phyloP scores from a whole-genome alignment of 2,113 vertebrate species.

The Pachyramphus minor region DNA sequence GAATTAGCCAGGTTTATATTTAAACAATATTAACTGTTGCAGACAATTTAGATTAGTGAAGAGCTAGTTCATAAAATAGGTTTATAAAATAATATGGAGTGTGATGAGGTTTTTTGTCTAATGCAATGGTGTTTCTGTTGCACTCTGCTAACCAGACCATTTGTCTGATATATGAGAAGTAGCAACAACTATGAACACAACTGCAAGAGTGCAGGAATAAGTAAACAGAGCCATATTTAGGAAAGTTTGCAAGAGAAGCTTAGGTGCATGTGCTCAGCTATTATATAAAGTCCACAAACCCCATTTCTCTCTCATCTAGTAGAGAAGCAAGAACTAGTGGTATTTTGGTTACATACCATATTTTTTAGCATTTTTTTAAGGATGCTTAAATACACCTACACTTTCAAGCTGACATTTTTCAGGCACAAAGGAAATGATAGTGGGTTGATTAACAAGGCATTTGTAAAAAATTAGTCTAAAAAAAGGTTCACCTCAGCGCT shows the following conservation, averaged over 20 bases:
- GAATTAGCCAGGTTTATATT: constrained; percentile 1
- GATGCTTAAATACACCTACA: neutral
- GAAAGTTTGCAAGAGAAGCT: neutral
- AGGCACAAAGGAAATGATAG: neutral
- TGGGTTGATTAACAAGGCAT: neutral
- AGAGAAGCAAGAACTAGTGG: neutral
- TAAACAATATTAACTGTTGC: neutral
- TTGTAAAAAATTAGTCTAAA: neutral
- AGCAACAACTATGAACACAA: neutral
- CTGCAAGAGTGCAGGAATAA: neutral
- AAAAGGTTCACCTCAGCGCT: neutral
- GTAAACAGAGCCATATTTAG: neutral
- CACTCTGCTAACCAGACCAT: neutral
- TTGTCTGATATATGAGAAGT: neutral
- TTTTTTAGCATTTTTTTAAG: neutral
- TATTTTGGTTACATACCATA: neutral
- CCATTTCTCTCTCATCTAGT: neutral
- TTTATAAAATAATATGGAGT: neutral
- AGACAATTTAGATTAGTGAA: neutral
- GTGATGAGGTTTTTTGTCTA: neutral
- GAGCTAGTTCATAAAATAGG: neutral
- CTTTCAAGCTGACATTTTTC: neutral
- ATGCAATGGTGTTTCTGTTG: neutral
- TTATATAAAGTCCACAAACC: neutral
- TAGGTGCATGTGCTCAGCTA: neutral